Base-by-base conservation (phyloP, 2,888 invertebrate species). In the Lasiommata megera region DNA sequence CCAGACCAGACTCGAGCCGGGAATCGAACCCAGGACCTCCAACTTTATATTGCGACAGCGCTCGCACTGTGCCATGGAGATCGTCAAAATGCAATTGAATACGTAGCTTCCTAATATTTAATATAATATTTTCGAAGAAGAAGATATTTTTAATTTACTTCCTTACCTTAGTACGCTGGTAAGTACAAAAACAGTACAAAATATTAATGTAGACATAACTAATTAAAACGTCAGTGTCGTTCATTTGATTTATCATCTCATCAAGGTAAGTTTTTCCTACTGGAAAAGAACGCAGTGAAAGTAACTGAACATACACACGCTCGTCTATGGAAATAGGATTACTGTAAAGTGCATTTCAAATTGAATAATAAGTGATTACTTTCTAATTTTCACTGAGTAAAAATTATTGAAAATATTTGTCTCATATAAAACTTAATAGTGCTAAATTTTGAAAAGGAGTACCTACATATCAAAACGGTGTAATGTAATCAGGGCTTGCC, bases 311-410 rank as follows among this genome's bases (percentile, higher is more conserved):
- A 77, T 80, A 69, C 68, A 80, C 76, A 77, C 80, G 70, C 69
- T 63, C 67, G 67, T 64, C 69, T 70, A 73, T 65, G 61, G 57
- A 63, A 76, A 78, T 81, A 72, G 74, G 82, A 81, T 80, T 79
- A 83, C 78, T 80, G 80, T 78, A 81, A 76, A 79, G 69, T 78
- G 79, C 75, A 78, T 79, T 80, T 72, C 63, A 67, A 78, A 75
- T 72, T 64, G 69, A 70, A 76, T 70, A 67, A 71, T 69, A 67
- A 71, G 70, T 64, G 65, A 63, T 58, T 65, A 74, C 77, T 80
- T 80, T 79, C 77, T 65, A 71, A 72, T 74, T 68, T 70, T 69
- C 67, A 67, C 67, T 65, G 43, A 52, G 54, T n/a, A 54, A 47
- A 58, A 54, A 53, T 50, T 14, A 48, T 54, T 37, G 38, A 34